Conservation (phyloP, 1,140 invertebrate species). For the Samia ricini region DNA sequence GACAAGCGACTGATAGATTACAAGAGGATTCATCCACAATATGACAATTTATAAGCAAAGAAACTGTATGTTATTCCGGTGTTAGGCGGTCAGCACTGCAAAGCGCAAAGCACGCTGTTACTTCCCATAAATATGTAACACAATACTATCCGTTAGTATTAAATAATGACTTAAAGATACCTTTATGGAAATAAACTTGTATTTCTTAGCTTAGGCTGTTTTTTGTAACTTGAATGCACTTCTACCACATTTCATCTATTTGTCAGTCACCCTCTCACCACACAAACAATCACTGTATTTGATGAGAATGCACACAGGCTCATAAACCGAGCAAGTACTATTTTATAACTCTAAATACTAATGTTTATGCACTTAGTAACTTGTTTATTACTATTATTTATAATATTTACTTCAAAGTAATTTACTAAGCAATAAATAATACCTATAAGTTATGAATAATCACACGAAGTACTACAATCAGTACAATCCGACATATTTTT, state of each 20-base stretch:
- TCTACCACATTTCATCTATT: conserved; percentile 67
- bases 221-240: conserved; percentile 45
- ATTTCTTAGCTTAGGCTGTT: conserved; percentile 29
- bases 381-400: conserved; percentile 9
- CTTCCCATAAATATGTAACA: conserved; percentile 28
- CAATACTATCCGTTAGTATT: not conserved
- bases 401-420: conserved; percentile 10
- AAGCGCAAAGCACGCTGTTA: conserved; percentile 64
- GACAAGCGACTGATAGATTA: conserved; percentile 33
- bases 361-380: conserved; percentile 25
- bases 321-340: conserved; percentile 20
- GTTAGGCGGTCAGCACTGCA: conserved; percentile 54
- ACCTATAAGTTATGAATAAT: conserved; percentile 36
- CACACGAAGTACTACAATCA: conserved; percentile 60
- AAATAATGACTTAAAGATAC: conserved; percentile 32
- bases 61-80: conserved; percentile 33
- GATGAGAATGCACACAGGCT: conserved; percentile 47
- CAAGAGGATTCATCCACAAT: conserved; percentile 41
- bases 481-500: conserved; percentile 67
- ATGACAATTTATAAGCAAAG: conserved; percentile 40
- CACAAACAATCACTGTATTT: conserved; percentile 59
- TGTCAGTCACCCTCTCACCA: conserved; percentile 61
- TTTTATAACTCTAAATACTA: conserved; percentile 1
- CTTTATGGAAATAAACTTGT: conserved; percentile 40
- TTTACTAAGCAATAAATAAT: conserved; percentile 3